Evolutionary conservation across 2,797 vertebrate species (phyloP).

Genomic region (Octomys mimax): DNA sequence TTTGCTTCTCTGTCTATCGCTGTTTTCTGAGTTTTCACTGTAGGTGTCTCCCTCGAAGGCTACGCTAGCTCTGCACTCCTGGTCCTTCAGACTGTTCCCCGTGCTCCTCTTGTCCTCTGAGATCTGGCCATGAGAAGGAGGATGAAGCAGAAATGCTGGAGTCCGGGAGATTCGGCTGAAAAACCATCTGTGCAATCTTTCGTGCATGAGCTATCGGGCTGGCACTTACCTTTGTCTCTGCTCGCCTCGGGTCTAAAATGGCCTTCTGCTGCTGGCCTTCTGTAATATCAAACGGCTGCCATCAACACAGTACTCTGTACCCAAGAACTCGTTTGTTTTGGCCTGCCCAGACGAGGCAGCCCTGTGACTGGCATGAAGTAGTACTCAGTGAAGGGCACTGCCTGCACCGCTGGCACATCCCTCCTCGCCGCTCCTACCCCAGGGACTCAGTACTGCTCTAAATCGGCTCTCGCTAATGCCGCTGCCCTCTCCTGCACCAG

Average conservation of each 20-base stretch:
- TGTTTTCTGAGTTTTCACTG: constrained; percentile 20
- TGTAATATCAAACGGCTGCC: background rate
- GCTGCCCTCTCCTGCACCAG: background rate
- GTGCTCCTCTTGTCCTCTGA: background rate
- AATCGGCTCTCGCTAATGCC: background rate
- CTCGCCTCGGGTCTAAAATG: background rate
- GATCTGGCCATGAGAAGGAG: background rate
- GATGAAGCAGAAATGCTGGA: background rate
- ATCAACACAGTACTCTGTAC: background rate
- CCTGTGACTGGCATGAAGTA: background rate
- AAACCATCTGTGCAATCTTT: background rate
- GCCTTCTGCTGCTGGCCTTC: too few species aligned
- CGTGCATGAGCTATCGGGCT: background rate
- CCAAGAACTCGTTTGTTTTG: background rate
- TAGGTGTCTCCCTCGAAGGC: background rate
- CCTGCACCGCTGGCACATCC: too few species aligned
- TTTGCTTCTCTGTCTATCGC: background rate
- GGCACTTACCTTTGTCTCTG: background rate
- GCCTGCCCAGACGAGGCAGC: background rate
- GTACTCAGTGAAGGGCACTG: background rate
- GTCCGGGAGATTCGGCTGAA: background rate
- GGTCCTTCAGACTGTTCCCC: background rate
- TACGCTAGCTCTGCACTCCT: background rate
- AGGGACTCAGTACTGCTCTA: background rate
- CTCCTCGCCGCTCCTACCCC: background rate